These are phyloP conservation scores for Tachycineta bicolor DNA, from an alignment of 2,113 vertebrate genomes.

Conservation along the genomic window DNA sequence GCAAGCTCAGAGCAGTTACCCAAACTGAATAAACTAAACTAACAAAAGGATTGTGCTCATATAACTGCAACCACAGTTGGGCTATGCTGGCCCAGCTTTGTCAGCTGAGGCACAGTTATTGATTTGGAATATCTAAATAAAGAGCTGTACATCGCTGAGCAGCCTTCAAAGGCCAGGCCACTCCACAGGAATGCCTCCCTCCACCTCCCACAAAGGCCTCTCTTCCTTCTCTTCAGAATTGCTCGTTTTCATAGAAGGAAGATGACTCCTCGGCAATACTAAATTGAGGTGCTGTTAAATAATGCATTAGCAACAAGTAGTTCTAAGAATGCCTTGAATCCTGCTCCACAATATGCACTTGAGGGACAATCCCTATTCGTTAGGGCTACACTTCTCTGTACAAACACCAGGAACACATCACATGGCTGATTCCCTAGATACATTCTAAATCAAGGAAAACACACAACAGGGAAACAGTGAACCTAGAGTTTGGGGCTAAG, in stretches of 20 bases:
- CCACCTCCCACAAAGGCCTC: neutral
- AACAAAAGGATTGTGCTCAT: neutral
- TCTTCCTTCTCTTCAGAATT: neutral
- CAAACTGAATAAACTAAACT: neutral
- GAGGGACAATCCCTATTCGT: neutral
- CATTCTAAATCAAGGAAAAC: neutral
- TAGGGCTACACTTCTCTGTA: neutral
- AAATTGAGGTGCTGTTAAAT: constrained; percentile 31
- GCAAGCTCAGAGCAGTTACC: neutral
- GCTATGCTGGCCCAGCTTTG: neutral
- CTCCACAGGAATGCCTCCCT: neutral
- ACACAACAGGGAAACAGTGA: neutral
- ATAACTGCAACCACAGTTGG: neutral
- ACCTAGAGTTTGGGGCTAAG: neutral
- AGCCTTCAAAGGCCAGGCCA: neutral
- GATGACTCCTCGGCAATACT: neutral
- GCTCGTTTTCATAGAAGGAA: neutral
- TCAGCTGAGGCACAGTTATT: neutral
- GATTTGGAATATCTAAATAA: constrained; percentile 30
- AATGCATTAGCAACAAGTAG: constrained; percentile 27
- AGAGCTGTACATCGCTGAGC: neutral
- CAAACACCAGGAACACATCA: neutral
- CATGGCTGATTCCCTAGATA: neutral
- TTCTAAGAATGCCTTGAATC: constrained; percentile 45
- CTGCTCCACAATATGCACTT: neutral